Percentiles rank a stretch among this genome's conserved stretches.
phyloP scores from a whole-genome alignment of 2,888 invertebrate species.

The Campoletis raptor region DNA sequence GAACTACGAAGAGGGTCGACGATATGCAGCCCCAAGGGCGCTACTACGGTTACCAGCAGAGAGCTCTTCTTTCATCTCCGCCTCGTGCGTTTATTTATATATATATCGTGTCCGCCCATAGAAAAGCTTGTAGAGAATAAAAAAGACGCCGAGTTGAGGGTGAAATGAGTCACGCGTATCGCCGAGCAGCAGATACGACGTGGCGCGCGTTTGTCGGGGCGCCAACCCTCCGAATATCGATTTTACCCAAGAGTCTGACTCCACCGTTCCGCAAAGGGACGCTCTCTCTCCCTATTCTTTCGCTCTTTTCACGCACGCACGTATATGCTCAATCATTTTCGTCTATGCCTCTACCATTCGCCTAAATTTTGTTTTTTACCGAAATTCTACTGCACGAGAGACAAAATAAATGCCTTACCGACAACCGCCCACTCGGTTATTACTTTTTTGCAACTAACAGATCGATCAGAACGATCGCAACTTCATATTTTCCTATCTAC shows the following conservation, averaged over 20 bases:
- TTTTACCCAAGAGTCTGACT: conserved; percentile 67
- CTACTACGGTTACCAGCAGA: neutral
- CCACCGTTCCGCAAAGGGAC: conserved; percentile 72
- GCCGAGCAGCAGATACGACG: conserved; percentile 80
- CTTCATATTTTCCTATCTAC: neutral
- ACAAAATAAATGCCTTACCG: neutral
- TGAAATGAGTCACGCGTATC: conserved; percentile 83
- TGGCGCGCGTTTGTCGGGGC: conserved; percentile 77
- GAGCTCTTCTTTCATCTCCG: conserved; percentile 12
- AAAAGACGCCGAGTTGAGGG: conserved; percentile 64
- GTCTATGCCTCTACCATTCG: neutral
- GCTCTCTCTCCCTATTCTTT: conserved; percentile 70
- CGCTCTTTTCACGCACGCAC: conserved; percentile 70
- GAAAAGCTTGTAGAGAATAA: conserved; percentile 68
- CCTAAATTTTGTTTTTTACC: conserved; percentile 6
- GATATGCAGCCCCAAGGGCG: neutral
- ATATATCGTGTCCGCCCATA: neutral
- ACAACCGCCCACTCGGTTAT: neutral
- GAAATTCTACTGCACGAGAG: neutral
- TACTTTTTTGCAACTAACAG: neutral
- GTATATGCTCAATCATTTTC: conserved; percentile 2
- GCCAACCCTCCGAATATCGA: conserved; percentile 83
- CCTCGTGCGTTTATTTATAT: too few relatives aligned
- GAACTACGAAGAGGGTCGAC: neutral
- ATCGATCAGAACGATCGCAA: neutral